Evolutionary conservation across 1,140 invertebrate genomes (phyloP).

Genomic region (Chironomus striatipennis): DNA sequence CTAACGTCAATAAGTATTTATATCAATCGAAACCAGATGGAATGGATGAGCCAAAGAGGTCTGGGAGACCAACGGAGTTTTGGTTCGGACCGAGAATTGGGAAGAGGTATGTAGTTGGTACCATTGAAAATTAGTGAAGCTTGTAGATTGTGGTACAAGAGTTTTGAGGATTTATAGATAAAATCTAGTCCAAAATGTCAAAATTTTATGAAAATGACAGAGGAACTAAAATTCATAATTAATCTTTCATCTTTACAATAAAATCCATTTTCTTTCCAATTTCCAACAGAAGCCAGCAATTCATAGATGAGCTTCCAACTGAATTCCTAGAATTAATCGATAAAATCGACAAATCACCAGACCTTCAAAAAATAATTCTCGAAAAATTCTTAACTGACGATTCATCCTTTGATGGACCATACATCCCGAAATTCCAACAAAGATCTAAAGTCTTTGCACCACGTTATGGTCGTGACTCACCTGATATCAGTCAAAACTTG

Average conservation of each 20-base stretch:
- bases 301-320: background rate
- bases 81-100: background rate
- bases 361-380: background rate
- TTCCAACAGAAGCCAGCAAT: background rate
- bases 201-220: no score
- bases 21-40: background rate
- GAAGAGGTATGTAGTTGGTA: background rate
- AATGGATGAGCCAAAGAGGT: background rate
- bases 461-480: background rate
- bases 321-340: background rate
- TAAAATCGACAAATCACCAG: background rate
- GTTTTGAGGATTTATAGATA: no score
- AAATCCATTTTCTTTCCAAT: background rate
- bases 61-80: background rate
- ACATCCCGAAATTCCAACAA: background rate
- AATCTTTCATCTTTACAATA: background rate
- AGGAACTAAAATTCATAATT: no score
- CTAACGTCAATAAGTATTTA: constrained; percentile 10
- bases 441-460: background rate
- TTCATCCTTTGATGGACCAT: background rate
- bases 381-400: background rate
- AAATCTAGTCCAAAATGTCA: no score
- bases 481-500: background rate
- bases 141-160: no score
- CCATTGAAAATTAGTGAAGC: no score